Conservation (phyloP, 2,888 invertebrate genomes). For the Dolomedes plantarius region DNA sequence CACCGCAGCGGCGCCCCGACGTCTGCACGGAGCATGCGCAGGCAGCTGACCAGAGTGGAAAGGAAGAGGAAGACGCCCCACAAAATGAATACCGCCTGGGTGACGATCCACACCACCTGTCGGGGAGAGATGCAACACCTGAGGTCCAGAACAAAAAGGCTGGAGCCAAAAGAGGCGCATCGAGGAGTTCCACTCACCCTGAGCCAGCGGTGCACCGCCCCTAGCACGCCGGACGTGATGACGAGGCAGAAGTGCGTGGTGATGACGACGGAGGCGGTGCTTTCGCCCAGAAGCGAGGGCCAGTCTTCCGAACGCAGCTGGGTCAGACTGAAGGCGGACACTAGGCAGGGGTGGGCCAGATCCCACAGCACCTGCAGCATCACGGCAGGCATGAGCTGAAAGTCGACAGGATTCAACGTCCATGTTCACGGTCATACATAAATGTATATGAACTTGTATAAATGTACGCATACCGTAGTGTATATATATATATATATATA, state of each 20-base stretch:
- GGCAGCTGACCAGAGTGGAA: constrained; percentile 80
- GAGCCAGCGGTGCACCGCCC: constrained; percentile 76
- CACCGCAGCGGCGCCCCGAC: constrained; percentile 77
- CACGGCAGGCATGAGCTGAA: constrained; percentile 76
- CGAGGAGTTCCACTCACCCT: too few relatives aligned
- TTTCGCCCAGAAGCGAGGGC: constrained; percentile 80
- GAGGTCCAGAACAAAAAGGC: too few relatives aligned
- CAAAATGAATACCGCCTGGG: constrained; percentile 79
- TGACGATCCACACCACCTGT: constrained; percentile 78
- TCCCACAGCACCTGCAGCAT: constrained; percentile 80
- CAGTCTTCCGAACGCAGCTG: constrained; percentile 80
- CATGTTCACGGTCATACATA: neutral
- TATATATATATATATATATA: too few relatives aligned
- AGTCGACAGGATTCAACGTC: too few relatives aligned
- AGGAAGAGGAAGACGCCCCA: constrained; percentile 80
- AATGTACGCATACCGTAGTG: too few relatives aligned
- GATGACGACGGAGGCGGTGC: constrained; percentile 79
- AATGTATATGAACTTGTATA: too few relatives aligned
- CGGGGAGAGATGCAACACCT: too few relatives aligned
- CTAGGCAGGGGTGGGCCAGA: constrained; percentile 80
- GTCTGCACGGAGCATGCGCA: constrained; percentile 78
- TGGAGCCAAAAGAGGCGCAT: too few relatives aligned
- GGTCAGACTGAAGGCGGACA: constrained; percentile 80
- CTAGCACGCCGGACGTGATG: constrained; percentile 79
- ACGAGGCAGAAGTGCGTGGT: constrained; percentile 80